Evolutionary conservation across 1,140 invertebrate species (phyloP), one percentile per base, ranked within the genome.

Genomic region (Drosophila neocordata): DNA sequence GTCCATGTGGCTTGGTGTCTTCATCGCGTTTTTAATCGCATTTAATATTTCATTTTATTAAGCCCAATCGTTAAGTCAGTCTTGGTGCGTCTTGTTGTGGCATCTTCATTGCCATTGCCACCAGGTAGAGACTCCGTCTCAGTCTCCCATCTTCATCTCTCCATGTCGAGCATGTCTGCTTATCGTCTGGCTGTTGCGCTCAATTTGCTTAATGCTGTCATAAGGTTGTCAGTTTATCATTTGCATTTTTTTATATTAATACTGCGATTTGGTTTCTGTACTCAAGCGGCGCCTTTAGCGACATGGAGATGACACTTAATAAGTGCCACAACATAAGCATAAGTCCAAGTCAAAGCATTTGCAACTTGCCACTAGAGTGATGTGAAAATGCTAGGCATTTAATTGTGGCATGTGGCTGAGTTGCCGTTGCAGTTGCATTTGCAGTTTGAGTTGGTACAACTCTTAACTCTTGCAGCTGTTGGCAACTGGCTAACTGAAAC

Each of bases 11-110:
- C 64, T 4, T 56, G 75, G 57, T 65, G 69, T 79, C 77, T 73
- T 66, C 66, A 76, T 65, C 61, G 82, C 69, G 65, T 71, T 76
- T 84, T 85, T 88, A 88, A 88, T 89, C 83, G 83, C 83, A 88
- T 88, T 88, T 88, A 88, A 88, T 88, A 88, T 88, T 89, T 88
- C 83, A 89, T 88, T 88, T 88, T 88, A 88, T 88, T 89, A 88
- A 88, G 83, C 83, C 15, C 83, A 85, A 85, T 85, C 81, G 69
- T 66, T 65, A 65, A 61, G 73, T 67, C 69, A 48, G 62, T 73
- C 63, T n/a, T n/a, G n/a, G n/a, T 67, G 60, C 55, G 55, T 73
- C 41, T 64, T 18, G 41, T 48, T 59, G 51, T 61, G 70, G 52
- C 41, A 41, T 60, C 59, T 62, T 15, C 69, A 67, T 48, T 51